phyloP scores from a whole-genome alignment of 2,113 vertebrate species.

The Etheostoma spectabile region DNA sequence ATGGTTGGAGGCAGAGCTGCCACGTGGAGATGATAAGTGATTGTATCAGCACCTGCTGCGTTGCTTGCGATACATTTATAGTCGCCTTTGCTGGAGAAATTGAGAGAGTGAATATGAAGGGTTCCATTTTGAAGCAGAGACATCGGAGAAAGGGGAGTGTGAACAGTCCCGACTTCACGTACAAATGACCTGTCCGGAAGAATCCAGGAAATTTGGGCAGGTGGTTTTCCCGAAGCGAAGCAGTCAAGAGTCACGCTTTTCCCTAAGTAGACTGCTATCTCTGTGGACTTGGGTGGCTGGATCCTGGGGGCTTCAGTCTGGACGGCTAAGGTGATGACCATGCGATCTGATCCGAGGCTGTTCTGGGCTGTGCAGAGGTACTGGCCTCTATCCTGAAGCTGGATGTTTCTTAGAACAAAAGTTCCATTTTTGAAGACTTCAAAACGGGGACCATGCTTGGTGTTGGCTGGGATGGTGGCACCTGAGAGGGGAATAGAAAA shows the following conservation, averaged over 20 bases:
- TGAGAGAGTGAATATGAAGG: conserved; percentile 77
- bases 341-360: conserved; percentile 81
- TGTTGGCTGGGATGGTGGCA: conserved; percentile 83
- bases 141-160: conserved; percentile 55
- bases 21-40: conserved; percentile 84
- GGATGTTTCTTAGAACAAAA: conserved; percentile 83
- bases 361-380: conserved; percentile 86
- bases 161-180: conserved; percentile 64
- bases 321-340: conserved; percentile 82
- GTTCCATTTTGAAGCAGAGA: conserved; percentile 83
- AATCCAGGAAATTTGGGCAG: conserved; percentile 85
- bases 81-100: conserved; percentile 84
- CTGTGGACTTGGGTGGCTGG: conserved; percentile 57
- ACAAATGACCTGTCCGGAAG: conserved; percentile 84
- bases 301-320: conserved; percentile 83
- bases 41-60: conserved; percentile 84
- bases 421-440: conserved; percentile 85
- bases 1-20: conserved; percentile 83
- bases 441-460: conserved; percentile 82
- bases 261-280: conserved; percentile 79
- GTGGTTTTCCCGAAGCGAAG: conserved; percentile 80
- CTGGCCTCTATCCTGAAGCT: conserved; percentile 86
- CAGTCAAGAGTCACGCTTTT: conserved; percentile 78
- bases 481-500: conserved; percentile 64
- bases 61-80: conserved; percentile 88